Evolutionary conservation across 2,797 vertebrate genomes (phyloP).

Genomic region (Hoplostethus mediterraneus): DNA sequence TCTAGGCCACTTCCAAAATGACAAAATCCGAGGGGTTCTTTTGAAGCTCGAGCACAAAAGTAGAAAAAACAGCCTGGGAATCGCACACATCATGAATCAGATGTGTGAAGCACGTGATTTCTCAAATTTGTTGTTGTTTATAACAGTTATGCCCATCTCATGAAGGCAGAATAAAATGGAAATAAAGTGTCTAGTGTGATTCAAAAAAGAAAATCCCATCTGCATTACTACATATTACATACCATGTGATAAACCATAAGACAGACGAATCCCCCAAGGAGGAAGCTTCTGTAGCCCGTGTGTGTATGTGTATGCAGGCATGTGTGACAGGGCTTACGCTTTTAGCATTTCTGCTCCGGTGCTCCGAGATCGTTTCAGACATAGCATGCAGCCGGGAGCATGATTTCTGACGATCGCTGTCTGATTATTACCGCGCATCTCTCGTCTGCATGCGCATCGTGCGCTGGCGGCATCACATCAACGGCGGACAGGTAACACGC

Average conservation of each 20-base stretch:
- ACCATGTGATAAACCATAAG: neutral
- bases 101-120: too few relatives aligned
- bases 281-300: neutral
- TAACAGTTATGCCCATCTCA: too few relatives aligned
- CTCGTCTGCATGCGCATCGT: constrained; percentile 14
- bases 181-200: constrained; percentile 16
- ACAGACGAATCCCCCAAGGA: neutral
- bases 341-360: constrained; percentile 24
- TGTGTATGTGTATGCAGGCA: constrained; percentile 9
- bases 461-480: constrained; percentile 29
- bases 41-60: constrained; percentile 33
- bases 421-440: constrained; percentile 20
- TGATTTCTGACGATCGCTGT: constrained; percentile 22
- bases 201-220: constrained; percentile 22
- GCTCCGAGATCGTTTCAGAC: constrained; percentile 15
- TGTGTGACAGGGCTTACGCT: constrained; percentile 21
- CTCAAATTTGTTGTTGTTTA: too few relatives aligned
- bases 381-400: constrained; percentile 17
- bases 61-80: constrained; percentile 11
- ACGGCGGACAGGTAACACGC: constrained; percentile 12
- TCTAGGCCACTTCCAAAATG: constrained; percentile 16
- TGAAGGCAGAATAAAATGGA: constrained; percentile 4
- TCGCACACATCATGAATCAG: constrained; percentile 21
- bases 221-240: too few relatives aligned
- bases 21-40: constrained; percentile 24